Percentiles rank a stretch among this genome's conserved stretches.
Evolutionary conservation across 2,113 vertebrate species (phyloP).

Genomic region (Oxyura jamaicensis): DNA sequence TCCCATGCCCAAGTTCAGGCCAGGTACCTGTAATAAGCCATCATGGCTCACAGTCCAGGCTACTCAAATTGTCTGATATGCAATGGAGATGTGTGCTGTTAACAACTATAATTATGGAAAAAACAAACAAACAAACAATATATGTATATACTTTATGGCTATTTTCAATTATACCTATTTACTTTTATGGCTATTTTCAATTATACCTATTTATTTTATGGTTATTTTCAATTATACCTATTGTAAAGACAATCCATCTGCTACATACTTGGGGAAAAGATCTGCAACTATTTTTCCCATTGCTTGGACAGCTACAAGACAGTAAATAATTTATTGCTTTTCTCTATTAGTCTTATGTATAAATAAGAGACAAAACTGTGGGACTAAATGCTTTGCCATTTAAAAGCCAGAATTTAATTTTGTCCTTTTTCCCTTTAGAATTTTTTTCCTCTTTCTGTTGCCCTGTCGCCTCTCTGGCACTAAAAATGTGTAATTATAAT

Average conservation of each 20-base stretch:
- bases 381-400: background rate
- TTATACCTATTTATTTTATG: background rate
- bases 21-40: background rate
- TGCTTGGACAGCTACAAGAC: background rate
- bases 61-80: background rate
- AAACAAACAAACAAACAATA: no score
- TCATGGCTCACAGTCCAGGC: background rate
- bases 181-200: background rate
- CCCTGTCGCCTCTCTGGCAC: background rate
- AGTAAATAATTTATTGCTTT: background rate
- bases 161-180: background rate
- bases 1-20: background rate
- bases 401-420: background rate
- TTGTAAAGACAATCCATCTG: background rate
- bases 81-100: background rate
- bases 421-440: background rate
- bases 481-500: background rate
- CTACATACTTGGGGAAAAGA: background rate
- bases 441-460: background rate
- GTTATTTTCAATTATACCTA: background rate
- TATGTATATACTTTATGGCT: background rate
- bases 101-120: background rate
- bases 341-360: background rate
- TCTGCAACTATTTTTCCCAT: background rate
- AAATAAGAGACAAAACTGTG: background rate